Evolutionary conservation across 2,797 vertebrate genomes (phyloP).

Genomic region (Tinamus major): DNA sequence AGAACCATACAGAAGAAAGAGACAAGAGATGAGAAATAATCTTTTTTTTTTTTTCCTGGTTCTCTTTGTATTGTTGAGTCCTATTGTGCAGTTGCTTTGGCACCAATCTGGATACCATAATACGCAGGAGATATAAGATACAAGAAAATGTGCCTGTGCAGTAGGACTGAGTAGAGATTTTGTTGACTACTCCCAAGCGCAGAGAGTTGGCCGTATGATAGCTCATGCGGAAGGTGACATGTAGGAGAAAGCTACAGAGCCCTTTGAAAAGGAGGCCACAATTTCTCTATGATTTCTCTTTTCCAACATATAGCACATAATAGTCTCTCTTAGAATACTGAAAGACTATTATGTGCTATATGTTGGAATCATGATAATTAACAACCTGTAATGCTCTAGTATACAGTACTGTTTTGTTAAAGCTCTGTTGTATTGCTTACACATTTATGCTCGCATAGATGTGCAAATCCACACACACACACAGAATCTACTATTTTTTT

Average conservation of each 20-base stretch:
- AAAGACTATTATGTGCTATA: neutral
- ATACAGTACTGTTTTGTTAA: neutral
- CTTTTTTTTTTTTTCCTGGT: neutral
- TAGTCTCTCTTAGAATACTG: neutral
- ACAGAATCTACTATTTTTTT: neutral
- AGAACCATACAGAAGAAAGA: neutral
- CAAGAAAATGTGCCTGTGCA: neutral
- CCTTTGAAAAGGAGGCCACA: neutral
- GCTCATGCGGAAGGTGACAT: neutral
- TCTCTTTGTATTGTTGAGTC: neutral
- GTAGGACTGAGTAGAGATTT: neutral
- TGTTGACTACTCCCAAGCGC: neutral
- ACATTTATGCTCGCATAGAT: neutral
- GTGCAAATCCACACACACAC: rapidly evolving
- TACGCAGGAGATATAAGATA: neutral
- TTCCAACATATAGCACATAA: neutral
- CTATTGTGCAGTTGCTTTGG: neutral
- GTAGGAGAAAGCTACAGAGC: neutral
- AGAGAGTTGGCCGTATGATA: neutral
- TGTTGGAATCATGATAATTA: neutral
- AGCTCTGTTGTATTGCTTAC: neutral
- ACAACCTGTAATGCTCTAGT: neutral
- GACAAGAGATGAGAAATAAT: neutral
- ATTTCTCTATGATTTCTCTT: neutral
- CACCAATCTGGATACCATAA: neutral